Percentiles rank a stretch among this genome's conserved stretches.
Evolutionary conservation across 1,140 invertebrate species (phyloP).

Genomic region (Drosophila ananassae): DNA sequence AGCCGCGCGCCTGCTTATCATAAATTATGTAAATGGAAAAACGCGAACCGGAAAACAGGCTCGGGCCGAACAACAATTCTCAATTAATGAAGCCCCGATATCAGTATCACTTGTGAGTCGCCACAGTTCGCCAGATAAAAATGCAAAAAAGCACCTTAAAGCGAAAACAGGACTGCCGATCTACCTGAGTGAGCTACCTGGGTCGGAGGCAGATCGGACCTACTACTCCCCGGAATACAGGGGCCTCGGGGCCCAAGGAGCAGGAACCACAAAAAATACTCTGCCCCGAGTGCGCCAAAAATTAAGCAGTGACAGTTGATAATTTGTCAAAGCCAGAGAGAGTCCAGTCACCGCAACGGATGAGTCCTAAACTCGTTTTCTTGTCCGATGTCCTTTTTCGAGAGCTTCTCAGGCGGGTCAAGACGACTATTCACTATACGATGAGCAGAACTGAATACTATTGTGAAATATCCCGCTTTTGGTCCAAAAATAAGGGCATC

Average conservation of each 20-base stretch:
- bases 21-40: slow-evolving; percentile 84
- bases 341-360: slow-evolving; percentile 36
- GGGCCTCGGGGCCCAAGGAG: slow-evolving; percentile 9
- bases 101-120: slow-evolving; percentile 70
- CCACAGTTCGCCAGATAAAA: slow-evolving; percentile 63
- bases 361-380: slow-evolving; percentile 62
- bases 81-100: slow-evolving; percentile 82
- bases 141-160: slow-evolving; percentile 43
- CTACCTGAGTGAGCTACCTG: slow-evolving; percentile 44
- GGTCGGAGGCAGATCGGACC: slow-evolving; percentile 30
- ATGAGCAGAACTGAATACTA: too few species aligned
- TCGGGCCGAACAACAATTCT: slow-evolving; percentile 77
- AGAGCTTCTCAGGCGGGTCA: background rate
- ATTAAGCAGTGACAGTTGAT: slow-evolving; percentile 82
- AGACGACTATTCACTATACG: background rate
- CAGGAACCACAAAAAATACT: slow-evolving; percentile 42
- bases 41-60: slow-evolving; percentile 80
- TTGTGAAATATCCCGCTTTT: too few species aligned
- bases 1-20: slow-evolving; percentile 81
- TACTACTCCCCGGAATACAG: slow-evolving; percentile 13
- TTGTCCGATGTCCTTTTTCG: slow-evolving; percentile 11
- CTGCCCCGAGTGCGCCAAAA: slow-evolving; percentile 72
- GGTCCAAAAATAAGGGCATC: background rate
- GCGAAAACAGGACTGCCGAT: slow-evolving; percentile 41
- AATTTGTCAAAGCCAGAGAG: slow-evolving; percentile 75